These are phyloP conservation scores for Phrynocephalus guinanensis DNA, from an alignment of 2,797 vertebrate genomes.

Conservation along the genomic window DNA sequence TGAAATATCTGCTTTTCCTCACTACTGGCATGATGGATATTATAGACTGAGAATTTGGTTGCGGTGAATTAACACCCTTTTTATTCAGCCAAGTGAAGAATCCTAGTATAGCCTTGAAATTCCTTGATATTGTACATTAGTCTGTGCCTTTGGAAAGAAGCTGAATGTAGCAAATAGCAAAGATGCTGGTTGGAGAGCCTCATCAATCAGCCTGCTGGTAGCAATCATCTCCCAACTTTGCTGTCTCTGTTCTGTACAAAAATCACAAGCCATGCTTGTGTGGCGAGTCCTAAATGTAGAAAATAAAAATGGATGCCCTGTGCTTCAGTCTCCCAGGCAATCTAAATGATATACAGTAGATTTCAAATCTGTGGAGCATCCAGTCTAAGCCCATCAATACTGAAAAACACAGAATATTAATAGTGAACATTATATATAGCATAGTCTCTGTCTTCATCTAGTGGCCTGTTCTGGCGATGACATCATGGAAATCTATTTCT, in stretches of 20 bases:
- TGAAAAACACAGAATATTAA: no score
- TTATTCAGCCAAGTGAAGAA: not conserved
- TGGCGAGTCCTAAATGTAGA: not conserved
- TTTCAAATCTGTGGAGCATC: no score
- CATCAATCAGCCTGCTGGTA: not conserved
- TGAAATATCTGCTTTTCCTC: conserved; percentile 31
- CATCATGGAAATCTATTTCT: no score
- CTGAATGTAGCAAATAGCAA: not conserved
- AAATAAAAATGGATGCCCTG: not conserved
- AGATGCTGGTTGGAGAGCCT: no score
- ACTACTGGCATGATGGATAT: conserved; percentile 7
- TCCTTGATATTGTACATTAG: not conserved
- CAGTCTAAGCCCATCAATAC: no score
- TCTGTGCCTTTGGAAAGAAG: not conserved
- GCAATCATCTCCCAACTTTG: not conserved
- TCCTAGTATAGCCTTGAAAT: not conserved
- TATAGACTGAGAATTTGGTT: conserved; percentile 25
- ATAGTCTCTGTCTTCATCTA: no score
- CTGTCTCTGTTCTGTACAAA: not conserved
- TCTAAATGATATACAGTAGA: not conserved
- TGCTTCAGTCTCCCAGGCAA: not conserved
- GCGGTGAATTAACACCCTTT: conserved; percentile 19
- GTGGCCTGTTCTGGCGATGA: no score
- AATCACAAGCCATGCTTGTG: not conserved
- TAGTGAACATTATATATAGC: no score